These are phyloP conservation scores for Polydesmus complanatus DNA, from an alignment of 2,888 invertebrate genomes.

Conservation along the genomic window DNA sequence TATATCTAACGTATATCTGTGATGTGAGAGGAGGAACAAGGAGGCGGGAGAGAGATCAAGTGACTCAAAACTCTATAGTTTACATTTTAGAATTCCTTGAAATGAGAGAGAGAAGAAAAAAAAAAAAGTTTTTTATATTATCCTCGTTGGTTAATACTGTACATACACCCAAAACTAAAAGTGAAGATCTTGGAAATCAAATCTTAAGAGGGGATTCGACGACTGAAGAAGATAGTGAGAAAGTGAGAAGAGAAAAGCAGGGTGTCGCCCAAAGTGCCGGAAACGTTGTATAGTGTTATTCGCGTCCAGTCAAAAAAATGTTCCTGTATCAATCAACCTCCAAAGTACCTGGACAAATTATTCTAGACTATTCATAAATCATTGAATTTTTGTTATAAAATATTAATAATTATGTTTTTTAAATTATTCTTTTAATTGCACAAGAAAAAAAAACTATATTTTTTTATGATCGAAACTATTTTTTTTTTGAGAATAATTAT, in stretches of 20 bases:
- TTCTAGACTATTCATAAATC: no score
- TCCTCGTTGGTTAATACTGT: neutral
- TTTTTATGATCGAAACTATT: no score
- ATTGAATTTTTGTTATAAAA: no score
- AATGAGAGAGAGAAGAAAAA: neutral
- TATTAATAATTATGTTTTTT: no score
- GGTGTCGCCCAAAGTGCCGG: neutral
- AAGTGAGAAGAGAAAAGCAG: neutral
- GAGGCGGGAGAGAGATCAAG: no score
- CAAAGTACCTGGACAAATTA: no score
- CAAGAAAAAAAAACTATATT: no score
- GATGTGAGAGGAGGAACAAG: neutral
- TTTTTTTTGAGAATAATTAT: no score
- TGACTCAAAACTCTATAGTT: no score
- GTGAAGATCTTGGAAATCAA: neutral
- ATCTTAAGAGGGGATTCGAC: neutral
- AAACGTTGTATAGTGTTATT: neutral
- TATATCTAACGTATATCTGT: neutral
- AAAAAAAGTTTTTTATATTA: neutral
- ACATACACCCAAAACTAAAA: neutral
- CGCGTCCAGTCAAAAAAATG: slow-evolving; percentile 13
- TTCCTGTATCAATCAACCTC: slow-evolving; percentile 13
- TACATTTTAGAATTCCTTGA: no score
- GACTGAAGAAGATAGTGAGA: neutral
- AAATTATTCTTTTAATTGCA: no score